Evolutionary conservation across 2,797 vertebrate genomes (phyloP).

Genomic region (Typhlichthys eigenmanni): DNA sequence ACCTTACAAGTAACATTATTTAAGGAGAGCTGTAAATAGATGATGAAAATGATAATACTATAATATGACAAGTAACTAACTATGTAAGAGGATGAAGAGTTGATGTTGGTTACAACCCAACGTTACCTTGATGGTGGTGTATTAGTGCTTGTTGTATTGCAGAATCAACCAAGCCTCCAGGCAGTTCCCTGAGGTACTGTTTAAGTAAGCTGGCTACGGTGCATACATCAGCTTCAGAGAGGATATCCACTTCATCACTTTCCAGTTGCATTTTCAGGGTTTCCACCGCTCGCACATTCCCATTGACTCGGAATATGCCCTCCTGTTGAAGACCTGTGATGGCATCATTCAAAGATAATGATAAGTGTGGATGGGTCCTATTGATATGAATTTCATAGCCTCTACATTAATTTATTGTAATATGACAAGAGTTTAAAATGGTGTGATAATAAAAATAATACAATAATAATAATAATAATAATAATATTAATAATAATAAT

Average conservation of each 20-base stretch:
- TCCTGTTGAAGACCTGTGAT: conserved; percentile 86
- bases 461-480: too few species aligned
- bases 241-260: conserved; percentile 77
- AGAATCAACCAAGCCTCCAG: conserved; percentile 80
- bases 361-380: too few species aligned
- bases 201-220: conserved; percentile 90
- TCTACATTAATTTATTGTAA: too few species aligned
- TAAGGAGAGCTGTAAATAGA: neutral
- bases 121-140: conserved; percentile 83
- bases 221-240: conserved; percentile 76
- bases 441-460: too few species aligned
- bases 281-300: conserved; percentile 84
- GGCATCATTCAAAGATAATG: conserved; percentile 10
- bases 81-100: neutral
- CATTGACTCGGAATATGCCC: conserved; percentile 91
- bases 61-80: neutral
- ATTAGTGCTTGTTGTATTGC: conserved; percentile 81
- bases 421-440: too few species aligned
- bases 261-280: conserved; percentile 83
- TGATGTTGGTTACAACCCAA: neutral
- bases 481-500: too few species aligned
- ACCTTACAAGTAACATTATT: neutral
- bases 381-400: too few species aligned
- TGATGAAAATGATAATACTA: neutral
- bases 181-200: conserved; percentile 87